Evolutionary conservation across 2,113 vertebrate genomes (phyloP), one percentile per base, ranked within the genome.

Genomic region (Trogon melanurus): DNA sequence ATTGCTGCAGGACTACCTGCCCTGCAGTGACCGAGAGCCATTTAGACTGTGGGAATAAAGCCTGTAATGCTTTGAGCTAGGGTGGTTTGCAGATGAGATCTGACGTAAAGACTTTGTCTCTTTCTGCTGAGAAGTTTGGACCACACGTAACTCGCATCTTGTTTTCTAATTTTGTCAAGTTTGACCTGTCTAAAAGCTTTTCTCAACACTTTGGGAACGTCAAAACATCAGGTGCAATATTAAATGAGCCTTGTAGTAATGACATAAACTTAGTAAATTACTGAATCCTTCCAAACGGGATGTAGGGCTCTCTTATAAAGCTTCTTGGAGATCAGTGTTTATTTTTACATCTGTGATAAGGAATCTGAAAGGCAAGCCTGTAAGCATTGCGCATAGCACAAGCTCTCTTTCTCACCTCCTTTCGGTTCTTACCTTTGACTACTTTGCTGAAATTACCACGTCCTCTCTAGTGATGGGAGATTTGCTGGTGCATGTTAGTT

Each of bases 171-270:
- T 61, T 29, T 47, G 27, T 84, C 32, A 16, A 32, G 13, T 84
- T 51, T 89, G 36, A 76, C 83, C n/a, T 80, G 60, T 70, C 47
- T 30, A 41, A 79, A 87, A 67, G 47, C 51, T 91, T 76, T 81
- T 80, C 47, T 66, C 32, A 27, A 62, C 34, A 26, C 45, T 57
- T 69, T 29, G 50, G 56, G 41, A 88, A 85, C 53, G 65, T 22
- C 48, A 81, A 12, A 12, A 7, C 44, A 34, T 66, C 60, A 54
- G 47, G n/a, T 73, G n/a, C 57, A 36, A 34, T 84, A 83, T 74
- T 88, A 86, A 93, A 86, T 91, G 22, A 89, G n/a, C 72, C 86
- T 56, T 62, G 69, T 23, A 50, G 30, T 86, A 95, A 80, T 94
- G 92, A 36, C 27, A 67, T 91, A 65, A 88, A 36, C 30, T 87